Base-by-base conservation (phyloP, 1,140 invertebrate species). In the Rhizoglyphus robini region DNA sequence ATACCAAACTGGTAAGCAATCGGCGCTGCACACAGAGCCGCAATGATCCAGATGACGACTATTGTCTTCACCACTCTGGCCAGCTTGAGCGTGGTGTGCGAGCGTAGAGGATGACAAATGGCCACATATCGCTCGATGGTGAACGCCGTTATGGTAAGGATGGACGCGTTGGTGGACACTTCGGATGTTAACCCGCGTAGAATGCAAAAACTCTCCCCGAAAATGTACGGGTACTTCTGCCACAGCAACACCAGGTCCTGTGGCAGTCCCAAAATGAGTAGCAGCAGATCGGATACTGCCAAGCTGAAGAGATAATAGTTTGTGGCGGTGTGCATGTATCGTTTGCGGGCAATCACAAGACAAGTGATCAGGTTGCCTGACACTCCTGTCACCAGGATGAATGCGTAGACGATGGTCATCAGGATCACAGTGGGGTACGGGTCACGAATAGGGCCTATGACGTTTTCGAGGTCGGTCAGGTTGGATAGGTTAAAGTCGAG, bases 91-190 rank as follows among this genome's bases (percentile, higher is more conserved):
- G 90, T 86, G 1, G 86, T 89, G 72, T 93, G 89, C 0, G 87
- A 85, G 70, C 87, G 78, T 68, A 96, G 86, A 0, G 92, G 91
- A 74, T 93, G 86, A 75, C 91, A 95, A 69, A 96, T 95, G n/a
- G 90, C 92, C 25, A 96, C 82, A 75, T 96, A 98, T 57, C 94
- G 77, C 75, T 97, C 94, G 4, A 94, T 83, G 0, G 93, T 96
- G 76, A 97, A 97, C 2, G 89, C 88, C 15, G 57, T 68, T 54
- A 94, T 93, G 5, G 88, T 92, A 49, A 96, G 79, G 0, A 96
- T 87, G 0, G 92, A 94, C 0, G 92, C 91, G 75, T 95, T 92
- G 1, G 89, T 88, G 0, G 90, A 92, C 3, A 87, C 90, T 74
- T 96, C 92, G 0, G 88, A 85, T 2, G 64, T 49, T 18, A 63